Evolutionary conservation across 2,797 vertebrate species (phyloP).

Genomic region (Oreonectes daqikongensis): DNA sequence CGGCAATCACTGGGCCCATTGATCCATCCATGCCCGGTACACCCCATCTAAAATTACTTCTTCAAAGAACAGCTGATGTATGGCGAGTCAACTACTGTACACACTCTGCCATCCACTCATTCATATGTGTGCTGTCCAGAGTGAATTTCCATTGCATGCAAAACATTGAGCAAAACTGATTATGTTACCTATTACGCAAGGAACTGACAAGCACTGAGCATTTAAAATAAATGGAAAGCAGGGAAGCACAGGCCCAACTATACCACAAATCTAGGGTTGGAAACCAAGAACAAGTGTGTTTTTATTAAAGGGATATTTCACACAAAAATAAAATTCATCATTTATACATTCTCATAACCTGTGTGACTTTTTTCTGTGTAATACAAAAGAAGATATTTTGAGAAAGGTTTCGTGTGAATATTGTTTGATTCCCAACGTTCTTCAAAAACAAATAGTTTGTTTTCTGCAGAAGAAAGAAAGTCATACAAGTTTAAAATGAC

Average conservation of each 20-base stretch:
- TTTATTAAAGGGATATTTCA: background rate
- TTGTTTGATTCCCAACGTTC: too few species aligned
- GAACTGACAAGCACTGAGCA: background rate
- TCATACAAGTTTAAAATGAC: too few species aligned
- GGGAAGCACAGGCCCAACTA: background rate
- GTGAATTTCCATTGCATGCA: constrained; percentile 19
- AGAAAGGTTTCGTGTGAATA: too few species aligned
- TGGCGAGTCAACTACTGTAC: background rate
- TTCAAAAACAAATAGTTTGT: too few species aligned
- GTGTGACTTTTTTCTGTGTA: too few species aligned
- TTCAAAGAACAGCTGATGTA: background rate
- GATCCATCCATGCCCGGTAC: background rate
- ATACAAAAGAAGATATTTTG: too few species aligned
- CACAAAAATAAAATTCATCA: too few species aligned
- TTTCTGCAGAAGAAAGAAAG: too few species aligned
- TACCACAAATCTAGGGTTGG: background rate
- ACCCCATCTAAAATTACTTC: background rate
- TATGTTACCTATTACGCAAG: background rate
- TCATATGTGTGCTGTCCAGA: background rate
- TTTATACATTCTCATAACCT: too few species aligned
- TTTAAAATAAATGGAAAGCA: constrained; percentile 6
- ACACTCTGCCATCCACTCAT: background rate
- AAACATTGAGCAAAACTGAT: constrained; percentile 15
- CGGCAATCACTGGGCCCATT: background rate
- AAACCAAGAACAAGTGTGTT: background rate